Conservation (phyloP, 1,140 invertebrate genomes). For the Hestina assimilis region DNA sequence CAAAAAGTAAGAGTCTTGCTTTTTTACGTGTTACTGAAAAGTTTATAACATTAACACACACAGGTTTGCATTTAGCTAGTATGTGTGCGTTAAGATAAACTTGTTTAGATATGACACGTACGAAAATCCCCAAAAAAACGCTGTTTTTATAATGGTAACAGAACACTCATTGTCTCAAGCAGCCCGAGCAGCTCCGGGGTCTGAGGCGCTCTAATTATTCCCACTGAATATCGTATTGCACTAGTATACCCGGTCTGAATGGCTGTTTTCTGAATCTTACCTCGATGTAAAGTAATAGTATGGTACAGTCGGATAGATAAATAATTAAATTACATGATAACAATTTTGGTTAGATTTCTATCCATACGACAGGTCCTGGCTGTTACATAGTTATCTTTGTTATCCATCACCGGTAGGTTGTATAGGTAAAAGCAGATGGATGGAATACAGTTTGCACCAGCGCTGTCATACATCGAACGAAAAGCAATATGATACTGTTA, state of each 20-base stretch:
- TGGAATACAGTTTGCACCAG: too few species aligned
- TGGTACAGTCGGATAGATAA: conserved; percentile 42
- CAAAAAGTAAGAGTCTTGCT: too few species aligned
- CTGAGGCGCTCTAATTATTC: conserved; percentile 54
- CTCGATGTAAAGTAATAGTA: conserved; percentile 47
- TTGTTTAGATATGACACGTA: background rate
- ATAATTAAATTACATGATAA: too few species aligned
- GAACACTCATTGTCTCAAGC: conserved; percentile 24
- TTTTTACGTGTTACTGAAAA: too few species aligned
- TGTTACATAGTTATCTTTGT: too few species aligned
- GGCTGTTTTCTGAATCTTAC: conserved; percentile 58
- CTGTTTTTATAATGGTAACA: conserved; percentile 20
- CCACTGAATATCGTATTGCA: conserved; percentile 52
- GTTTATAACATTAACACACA: background rate
- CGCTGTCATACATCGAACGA: too few species aligned
- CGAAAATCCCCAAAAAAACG: conserved; percentile 5
- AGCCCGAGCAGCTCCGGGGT: conserved; percentile 1
- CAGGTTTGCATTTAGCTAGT: too few species aligned
- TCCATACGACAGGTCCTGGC: too few species aligned
- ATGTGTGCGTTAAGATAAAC: background rate
- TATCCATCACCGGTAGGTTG: too few species aligned
- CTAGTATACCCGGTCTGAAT: conserved; percentile 35
- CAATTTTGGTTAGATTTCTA: too few species aligned
- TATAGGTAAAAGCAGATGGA: too few species aligned
- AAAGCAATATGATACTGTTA: too few species aligned